phyloP scores from a whole-genome alignment of 2,797 vertebrate species.

The Halcyon smyrnensis region DNA sequence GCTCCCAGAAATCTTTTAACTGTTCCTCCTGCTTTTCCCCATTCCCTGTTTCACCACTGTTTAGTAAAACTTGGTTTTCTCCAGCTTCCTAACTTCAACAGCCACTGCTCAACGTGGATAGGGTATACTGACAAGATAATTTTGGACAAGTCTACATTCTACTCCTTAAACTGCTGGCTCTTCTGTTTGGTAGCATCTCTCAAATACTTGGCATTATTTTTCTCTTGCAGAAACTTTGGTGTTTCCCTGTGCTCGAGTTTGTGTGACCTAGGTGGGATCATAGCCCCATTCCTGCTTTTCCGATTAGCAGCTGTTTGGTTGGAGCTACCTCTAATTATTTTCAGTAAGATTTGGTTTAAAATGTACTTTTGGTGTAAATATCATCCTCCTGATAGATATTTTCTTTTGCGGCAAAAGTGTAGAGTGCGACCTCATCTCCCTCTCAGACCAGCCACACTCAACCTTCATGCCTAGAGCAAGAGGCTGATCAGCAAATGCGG shows the following conservation, averaged over 20 bases:
- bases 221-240: conserved; percentile 81
- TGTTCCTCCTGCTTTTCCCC: not conserved
- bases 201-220: not conserved
- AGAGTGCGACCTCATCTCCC: not conserved
- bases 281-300: conserved; percentile 82
- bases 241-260: conserved; percentile 82
- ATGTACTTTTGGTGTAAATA: not conserved
- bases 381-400: not conserved
- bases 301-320: conserved; percentile 80
- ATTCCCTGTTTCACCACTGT: not conserved
- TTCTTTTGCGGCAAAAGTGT: not conserved
- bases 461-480: not conserved
- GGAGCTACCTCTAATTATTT: conserved; percentile 83
- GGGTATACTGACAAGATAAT: not conserved
- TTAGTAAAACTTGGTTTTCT: not conserved
- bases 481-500: not conserved
- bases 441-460: not conserved
- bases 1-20: not conserved
- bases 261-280: conserved; percentile 82
- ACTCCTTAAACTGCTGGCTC: not conserved
- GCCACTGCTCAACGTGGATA: not conserved
- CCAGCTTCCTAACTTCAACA: not conserved
- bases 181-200: not conserved
- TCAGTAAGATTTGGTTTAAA: conserved; percentile 75
- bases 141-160: not conserved